Evolutionary conservation across 2,113 vertebrate genomes (phyloP).

Genomic region (Peromyscus maniculatus): DNA sequence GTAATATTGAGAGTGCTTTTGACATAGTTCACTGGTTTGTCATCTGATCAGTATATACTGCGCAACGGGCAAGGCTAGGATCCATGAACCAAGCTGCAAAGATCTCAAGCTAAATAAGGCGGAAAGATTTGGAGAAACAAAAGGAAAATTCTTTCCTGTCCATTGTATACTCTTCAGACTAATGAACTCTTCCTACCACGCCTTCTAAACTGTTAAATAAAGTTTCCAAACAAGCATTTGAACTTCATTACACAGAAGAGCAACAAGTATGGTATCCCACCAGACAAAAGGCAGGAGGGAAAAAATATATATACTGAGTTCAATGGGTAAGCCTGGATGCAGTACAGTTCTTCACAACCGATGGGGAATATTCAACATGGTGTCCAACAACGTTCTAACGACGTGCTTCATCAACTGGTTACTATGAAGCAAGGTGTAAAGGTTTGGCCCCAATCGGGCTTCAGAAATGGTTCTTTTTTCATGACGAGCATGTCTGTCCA

Average conservation of each 20-base stretch:
- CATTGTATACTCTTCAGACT: constrained; percentile 94
- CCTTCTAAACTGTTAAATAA: constrained; percentile 97
- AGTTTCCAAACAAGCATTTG: constrained; percentile 95
- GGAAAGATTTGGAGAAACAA: constrained; percentile 91
- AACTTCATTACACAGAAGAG: constrained; percentile 94
- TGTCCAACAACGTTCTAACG: constrained; percentile 92
- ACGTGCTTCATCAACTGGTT: constrained; percentile 92
- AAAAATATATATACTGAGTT: constrained; percentile 93
- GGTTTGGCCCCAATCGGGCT: constrained; percentile 91
- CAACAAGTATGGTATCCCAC: constrained; percentile 91
- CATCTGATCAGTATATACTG: constrained; percentile 90
- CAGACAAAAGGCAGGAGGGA: constrained; percentile 91
- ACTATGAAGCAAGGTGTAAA: constrained; percentile 94
- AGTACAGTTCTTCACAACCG: constrained; percentile 94
- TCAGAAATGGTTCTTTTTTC: constrained; percentile 92
- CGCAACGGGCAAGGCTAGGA: constrained; percentile 91
- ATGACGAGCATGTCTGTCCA: constrained; percentile 93
- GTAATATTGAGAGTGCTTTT: constrained; percentile 91
- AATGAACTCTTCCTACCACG: constrained; percentile 96
- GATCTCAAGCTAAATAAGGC: constrained; percentile 93
- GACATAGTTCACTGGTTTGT: constrained; percentile 91
- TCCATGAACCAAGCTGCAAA: constrained; percentile 94
- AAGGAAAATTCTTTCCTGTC: constrained; percentile 91
- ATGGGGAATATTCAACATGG: constrained; percentile 91
- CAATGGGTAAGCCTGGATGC: constrained; percentile 93